These are phyloP conservation scores for Pseudois nayaur DNA, from an alignment of 2,113 vertebrate species.

Conservation along the genomic window DNA sequence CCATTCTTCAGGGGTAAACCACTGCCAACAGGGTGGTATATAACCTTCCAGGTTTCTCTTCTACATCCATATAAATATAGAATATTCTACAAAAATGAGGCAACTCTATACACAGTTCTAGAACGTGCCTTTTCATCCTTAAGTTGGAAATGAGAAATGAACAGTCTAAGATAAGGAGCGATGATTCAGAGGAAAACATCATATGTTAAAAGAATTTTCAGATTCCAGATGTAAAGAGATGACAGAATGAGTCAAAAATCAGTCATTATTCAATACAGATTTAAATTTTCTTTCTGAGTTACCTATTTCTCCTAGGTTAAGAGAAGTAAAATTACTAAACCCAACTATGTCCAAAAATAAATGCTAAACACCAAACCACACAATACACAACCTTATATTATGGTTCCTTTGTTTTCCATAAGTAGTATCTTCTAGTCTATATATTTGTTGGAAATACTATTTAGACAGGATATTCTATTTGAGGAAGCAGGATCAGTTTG, in stretches of 20 bases:
- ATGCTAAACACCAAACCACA: not conserved
- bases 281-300: not conserved
- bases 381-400: not conserved
- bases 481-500: not conserved
- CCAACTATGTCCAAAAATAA: not conserved
- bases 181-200: not conserved
- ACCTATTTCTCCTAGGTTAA: not conserved
- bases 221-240: not conserved
- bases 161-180: not conserved
- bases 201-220: not conserved
- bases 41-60: not conserved
- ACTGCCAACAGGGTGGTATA: not conserved
- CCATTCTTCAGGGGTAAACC: not conserved
- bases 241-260: not conserved
- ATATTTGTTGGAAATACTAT: not conserved
- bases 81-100: not conserved
- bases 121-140: not conserved
- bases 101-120: not conserved
- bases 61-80: not conserved
- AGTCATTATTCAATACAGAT: not conserved
- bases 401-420: not conserved
- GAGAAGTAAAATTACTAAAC: conserved; percentile 6
- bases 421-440: not conserved
- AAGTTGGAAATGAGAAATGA: not conserved
- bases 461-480: not conserved